phyloP scores from a whole-genome alignment of 2,797 vertebrate species.

The Phalloptychus januarius region DNA sequence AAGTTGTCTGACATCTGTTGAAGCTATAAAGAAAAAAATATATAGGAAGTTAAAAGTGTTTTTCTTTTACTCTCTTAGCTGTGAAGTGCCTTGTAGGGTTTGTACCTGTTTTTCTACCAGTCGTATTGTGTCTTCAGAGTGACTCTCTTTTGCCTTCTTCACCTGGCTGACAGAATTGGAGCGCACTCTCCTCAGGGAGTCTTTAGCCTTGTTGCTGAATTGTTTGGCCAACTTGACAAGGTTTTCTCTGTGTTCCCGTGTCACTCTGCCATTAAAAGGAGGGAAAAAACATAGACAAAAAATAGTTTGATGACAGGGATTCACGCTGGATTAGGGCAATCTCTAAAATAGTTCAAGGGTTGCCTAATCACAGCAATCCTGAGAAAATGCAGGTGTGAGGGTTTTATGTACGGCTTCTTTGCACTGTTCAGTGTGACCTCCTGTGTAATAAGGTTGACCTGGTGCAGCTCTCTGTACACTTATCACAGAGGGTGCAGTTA shows the following conservation, averaged over 20 bases:
- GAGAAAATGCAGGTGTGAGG: not conserved
- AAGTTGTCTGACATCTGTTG: conserved; percentile 90
- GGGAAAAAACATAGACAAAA: not conserved
- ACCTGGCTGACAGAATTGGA: conserved; percentile 81
- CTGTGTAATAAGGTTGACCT: not conserved
- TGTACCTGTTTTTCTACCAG: conserved; percentile 94
- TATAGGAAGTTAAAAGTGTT: not conserved
- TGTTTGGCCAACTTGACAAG: conserved; percentile 91
- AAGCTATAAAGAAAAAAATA: conserved; percentile 79
- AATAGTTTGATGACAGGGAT: not conserved
- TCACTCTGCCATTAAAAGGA: conserved; percentile 80
- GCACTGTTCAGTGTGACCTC: not conserved
- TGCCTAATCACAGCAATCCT: not conserved
- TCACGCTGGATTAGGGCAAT: not conserved
- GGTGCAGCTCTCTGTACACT: not conserved
- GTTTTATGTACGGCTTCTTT: not conserved
- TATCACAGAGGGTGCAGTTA: not conserved
- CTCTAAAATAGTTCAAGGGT: not conserved
- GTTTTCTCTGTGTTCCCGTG: conserved; percentile 92
- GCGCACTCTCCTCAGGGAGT: conserved; percentile 88
- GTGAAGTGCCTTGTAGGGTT: not conserved
- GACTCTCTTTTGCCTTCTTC: conserved; percentile 86
- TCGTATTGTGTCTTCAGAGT: conserved; percentile 90
- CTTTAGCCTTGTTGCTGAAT: conserved; percentile 93
- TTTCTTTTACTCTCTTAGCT: not conserved